Evolutionary conservation across 2,888 invertebrate species (phyloP).

Genomic region (Morpho helenor): DNA sequence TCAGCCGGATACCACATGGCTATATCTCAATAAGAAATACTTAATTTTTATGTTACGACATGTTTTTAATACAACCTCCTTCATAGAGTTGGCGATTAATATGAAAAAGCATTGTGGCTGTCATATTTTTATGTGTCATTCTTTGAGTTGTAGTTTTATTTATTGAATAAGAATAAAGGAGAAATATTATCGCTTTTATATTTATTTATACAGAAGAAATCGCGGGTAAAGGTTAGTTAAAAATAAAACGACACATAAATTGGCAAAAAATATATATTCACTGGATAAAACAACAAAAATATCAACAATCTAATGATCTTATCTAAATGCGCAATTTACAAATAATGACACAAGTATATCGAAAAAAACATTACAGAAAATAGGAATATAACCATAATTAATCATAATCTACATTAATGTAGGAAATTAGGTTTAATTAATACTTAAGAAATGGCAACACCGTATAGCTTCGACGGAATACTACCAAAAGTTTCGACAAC

Average conservation of each 20-base stretch:
- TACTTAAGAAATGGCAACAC: constrained; percentile 32
- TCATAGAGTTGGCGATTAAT: too few species aligned
- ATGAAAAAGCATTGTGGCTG: too few species aligned
- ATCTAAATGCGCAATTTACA: constrained; percentile 30
- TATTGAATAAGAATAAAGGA: too few species aligned
- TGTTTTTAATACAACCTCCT: too few species aligned
- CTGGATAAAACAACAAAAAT: constrained; percentile 56
- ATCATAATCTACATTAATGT: constrained; percentile 32
- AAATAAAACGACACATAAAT: constrained; percentile 37
- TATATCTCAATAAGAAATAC: too few species aligned
- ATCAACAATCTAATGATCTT: constrained; percentile 48
- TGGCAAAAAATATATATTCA: constrained; percentile 60
- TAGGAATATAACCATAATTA: constrained; percentile 8
- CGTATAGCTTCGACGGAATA: constrained; percentile 27
- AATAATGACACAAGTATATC: constrained; percentile 9
- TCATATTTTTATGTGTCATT: too few species aligned
- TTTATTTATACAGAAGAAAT: too few species aligned
- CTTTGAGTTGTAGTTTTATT: too few species aligned
- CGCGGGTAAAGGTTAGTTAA: not conserved
- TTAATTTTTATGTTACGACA: too few species aligned
- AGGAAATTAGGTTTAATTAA: constrained; percentile 30
- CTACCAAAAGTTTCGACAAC: constrained; percentile 34
- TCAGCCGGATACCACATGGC: too few species aligned
- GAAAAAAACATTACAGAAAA: constrained; percentile 13
- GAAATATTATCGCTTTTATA: too few species aligned